Conservation (phyloP, 2,888 invertebrate genomes). For the Tenthredo livida region DNA sequence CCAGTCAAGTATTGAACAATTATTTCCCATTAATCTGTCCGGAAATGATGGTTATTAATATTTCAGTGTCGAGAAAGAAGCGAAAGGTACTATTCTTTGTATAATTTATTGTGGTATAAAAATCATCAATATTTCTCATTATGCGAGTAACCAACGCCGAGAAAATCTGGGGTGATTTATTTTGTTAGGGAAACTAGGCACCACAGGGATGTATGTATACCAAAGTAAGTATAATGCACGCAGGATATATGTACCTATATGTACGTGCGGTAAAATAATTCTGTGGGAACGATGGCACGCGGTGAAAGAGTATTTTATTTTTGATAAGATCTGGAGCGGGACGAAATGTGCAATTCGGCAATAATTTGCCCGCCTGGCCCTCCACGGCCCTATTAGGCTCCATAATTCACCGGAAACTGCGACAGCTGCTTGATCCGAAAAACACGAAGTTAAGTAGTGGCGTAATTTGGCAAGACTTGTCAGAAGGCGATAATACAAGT, state of each 20-base stretch:
- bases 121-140: background rate
- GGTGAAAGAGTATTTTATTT: background rate
- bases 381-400: slow-evolving; percentile 11
- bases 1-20: background rate
- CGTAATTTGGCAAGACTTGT: slow-evolving; percentile 5
- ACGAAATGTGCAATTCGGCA: slow-evolving; percentile 70
- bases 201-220: background rate
- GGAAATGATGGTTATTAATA: no score
- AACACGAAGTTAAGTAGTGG: slow-evolving; percentile 6
- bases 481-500: background rate
- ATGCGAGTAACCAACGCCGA: background rate
- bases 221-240: background rate
- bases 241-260: background rate
- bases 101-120: background rate
- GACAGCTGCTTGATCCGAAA: slow-evolving; percentile 67
- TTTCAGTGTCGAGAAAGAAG: background rate
- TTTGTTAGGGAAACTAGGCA: background rate
- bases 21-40: background rate
- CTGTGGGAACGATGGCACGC: background rate
- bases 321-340: slow-evolving; percentile 19
- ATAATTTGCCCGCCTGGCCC: slow-evolving; percentile 60
- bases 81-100: background rate
- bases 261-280: background rate
- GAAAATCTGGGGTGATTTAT: background rate
- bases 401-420: slow-evolving; percentile 70